These are phyloP conservation scores for Halocynthia roretzi DNA, from an alignment of 23 tunicate genomes.

Conservation along the genomic window DNA sequence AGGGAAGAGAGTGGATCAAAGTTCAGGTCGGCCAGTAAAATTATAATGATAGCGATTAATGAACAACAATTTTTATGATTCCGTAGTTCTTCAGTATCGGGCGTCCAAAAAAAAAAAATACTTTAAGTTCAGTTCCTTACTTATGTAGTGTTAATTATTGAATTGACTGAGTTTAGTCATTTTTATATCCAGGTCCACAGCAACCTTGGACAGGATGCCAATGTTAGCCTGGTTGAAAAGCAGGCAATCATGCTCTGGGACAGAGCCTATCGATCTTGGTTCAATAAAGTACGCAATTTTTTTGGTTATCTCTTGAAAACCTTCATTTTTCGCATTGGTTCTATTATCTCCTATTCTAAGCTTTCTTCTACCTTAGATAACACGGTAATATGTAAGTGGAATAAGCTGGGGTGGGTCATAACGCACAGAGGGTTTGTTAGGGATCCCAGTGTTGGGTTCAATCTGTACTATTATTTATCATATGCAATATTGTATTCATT, in stretches of 20 bases:
- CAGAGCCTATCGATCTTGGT: slow-evolving; percentile 39
- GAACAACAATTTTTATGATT: not conserved
- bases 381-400: not conserved
- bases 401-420: not conserved
- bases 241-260: slow-evolving; percentile 84
- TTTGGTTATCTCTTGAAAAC: not conserved
- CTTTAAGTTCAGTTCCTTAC: not conserved
- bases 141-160: not conserved
- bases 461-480: too few species aligned
- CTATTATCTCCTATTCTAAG: not conserved
- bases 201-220: slow-evolving; percentile 9
- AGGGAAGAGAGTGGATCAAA: slow-evolving; percentile 87
- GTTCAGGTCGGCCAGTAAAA: not conserved
- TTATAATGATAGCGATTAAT: not conserved
- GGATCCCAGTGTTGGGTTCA: too few species aligned
- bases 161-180: not conserved
- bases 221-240: slow-evolving; percentile 54
- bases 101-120: not conserved
- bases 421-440: slow-evolving; percentile 2
- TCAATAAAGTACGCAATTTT: slow-evolving; percentile 3
- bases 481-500: too few species aligned
- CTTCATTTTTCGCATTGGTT: not conserved
- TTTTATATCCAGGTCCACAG: not conserved
- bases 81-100: not conserved
- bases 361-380: not conserved